These are phyloP conservation scores for Camponotus fellah DNA, from an alignment of 2,888 invertebrate species.

Conservation along the genomic window DNA sequence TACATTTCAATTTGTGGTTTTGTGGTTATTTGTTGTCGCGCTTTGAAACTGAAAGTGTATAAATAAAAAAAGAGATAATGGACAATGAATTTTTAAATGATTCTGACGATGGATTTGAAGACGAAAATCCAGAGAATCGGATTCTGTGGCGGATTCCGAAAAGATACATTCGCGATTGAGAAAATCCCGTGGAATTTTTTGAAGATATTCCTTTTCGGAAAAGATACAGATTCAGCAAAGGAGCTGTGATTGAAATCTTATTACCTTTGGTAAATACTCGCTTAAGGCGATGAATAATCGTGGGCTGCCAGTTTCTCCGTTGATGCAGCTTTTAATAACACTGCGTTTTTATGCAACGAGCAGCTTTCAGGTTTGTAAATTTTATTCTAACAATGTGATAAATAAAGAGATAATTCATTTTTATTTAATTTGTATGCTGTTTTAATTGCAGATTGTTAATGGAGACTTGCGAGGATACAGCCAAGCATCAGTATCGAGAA, in stretches of 20 bases:
- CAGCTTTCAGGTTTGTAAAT: slow-evolving; percentile 58
- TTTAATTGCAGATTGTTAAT: slow-evolving; percentile 53
- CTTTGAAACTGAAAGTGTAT: neutral
- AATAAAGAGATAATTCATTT: slow-evolving; percentile 42
- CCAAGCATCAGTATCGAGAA: slow-evolving; percentile 53
- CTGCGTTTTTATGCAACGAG: slow-evolving; percentile 56
- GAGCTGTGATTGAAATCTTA: neutral
- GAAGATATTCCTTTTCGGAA: slow-evolving; percentile 13
- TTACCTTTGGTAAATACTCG: slow-evolving; percentile 15
- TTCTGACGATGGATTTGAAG: neutral
- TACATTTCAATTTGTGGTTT: neutral
- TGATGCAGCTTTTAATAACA: slow-evolving; percentile 51
- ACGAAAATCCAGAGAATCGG: neutral
- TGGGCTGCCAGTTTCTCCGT: slow-evolving; percentile 53
- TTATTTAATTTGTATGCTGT: slow-evolving; percentile 33
- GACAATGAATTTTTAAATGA: neutral
- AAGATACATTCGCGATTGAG: slow-evolving; percentile 8
- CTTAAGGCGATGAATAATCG: slow-evolving; percentile 36
- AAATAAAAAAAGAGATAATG: neutral
- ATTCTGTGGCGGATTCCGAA: neutral
- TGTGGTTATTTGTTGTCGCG: slow-evolving; percentile 4
- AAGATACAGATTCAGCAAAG: slow-evolving; percentile 18
- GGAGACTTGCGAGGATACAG: slow-evolving; percentile 53
- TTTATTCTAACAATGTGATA: slow-evolving; percentile 27
- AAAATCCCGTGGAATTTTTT: slow-evolving; percentile 12